Conservation (phyloP, 2,888 invertebrate genomes). For the Heliconius aoede region DNA sequence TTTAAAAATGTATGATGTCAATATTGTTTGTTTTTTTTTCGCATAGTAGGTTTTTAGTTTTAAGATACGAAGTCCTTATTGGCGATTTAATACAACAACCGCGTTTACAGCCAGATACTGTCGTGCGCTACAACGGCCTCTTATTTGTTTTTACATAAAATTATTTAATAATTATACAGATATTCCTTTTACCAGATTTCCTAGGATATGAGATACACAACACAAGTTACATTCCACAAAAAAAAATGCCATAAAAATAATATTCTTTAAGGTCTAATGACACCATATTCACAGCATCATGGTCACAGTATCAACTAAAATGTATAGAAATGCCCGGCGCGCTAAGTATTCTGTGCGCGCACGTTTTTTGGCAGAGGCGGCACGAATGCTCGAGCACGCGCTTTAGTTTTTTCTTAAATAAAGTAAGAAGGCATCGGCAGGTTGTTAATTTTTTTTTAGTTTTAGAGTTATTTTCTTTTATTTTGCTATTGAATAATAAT, state of each 20-base stretch:
- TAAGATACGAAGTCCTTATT: too few relatives aligned
- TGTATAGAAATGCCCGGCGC: constrained; percentile 67
- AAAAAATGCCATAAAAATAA: neutral
- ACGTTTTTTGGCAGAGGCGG: constrained; percentile 78
- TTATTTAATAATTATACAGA: too few relatives aligned
- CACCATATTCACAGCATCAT: neutral
- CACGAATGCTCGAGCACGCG: constrained; percentile 67
- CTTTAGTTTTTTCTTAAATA: constrained; percentile 32
- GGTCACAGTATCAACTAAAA: constrained; percentile 28
- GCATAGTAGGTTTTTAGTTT: too few relatives aligned
- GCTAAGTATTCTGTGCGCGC: constrained; percentile 67
- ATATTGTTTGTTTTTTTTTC: neutral
- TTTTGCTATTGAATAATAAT: constrained; percentile 6
- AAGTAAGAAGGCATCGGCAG: constrained; percentile 33
- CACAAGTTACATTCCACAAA: neutral
- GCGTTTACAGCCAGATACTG: too few relatives aligned
- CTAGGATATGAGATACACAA: too few relatives aligned
- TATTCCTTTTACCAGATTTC: too few relatives aligned
- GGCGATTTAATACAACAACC: too few relatives aligned
- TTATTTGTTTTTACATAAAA: too few relatives aligned
- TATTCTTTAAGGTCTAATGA: neutral
- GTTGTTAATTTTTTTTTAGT: constrained; percentile 33
- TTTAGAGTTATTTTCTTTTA: constrained; percentile 7
- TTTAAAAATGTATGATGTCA: neutral
- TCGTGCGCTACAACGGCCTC: too few relatives aligned